Base-by-base conservation (phyloP, 2,113 vertebrate genomes). In the Stegostoma tigrinum region DNA sequence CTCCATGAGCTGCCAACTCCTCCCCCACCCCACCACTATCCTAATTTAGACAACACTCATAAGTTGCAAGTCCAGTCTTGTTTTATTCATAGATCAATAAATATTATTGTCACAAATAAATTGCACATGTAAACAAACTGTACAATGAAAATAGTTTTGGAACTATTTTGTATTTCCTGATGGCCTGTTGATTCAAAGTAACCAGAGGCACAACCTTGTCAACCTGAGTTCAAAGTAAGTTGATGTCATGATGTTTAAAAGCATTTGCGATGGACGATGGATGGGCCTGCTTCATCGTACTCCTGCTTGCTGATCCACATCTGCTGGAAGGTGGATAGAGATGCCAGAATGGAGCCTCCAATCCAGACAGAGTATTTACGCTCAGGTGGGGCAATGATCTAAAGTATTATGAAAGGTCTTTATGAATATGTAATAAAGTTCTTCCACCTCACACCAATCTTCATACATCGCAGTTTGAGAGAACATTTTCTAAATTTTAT, bases 301-400 rank as follows among this genome's bases (percentile, higher is more conserved):
- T 99, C 98, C 95, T 99, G 98, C 97, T 99, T 99, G 96, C 98
- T 99, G 97, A 99, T 99, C 98, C 98, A 99, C 98, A 99, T 99
- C 97, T 99, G 98, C 97, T 99, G 98, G 97, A 99, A 99, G 96
- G 98, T 98, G 96, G 98, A 98, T 97, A 98, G 97, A 78, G 98
- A 98, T 68, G 98, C 98, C 52, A 98, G 97, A 96, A 98, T 98
- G 96, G 98, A 98, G 90, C 98, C 98, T 83, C 98, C 98, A 0
- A 98, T 98, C 98, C 98, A 98, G 95, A 98, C 98, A 64, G 98
- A 98, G 96, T 98, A 98, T 96, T 98, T 98, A 96, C 98, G 97
- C 96, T 98, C 98, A 94, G 98, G 98, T 64, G 98, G 98, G 15
- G 98, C 98, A 96, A 99, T 98, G 96, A 99, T 99, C 98, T 99